Evolutionary conservation across 2,888 invertebrate genomes (phyloP).

Genomic region (Rotaria socialis): DNA sequence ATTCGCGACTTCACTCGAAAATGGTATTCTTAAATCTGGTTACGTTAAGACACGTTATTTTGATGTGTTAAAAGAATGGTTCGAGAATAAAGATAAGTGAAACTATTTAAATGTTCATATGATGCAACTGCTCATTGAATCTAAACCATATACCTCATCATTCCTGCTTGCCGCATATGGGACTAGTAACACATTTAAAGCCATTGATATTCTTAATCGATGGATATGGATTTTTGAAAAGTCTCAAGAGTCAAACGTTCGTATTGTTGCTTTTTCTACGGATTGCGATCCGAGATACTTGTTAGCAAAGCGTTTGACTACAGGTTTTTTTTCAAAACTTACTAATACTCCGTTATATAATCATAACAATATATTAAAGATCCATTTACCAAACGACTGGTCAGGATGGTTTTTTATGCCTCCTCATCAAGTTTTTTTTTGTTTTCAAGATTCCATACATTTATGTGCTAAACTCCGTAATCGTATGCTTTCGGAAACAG

Average conservation of each 20-base stretch:
- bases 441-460: neutral
- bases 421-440: neutral
- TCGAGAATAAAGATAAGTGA: neutral
- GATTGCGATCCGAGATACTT: neutral
- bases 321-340: neutral
- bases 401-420: neutral
- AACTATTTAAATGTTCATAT: neutral
- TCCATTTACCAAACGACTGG: neutral
- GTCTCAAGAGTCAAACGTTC: neutral
- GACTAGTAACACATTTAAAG: neutral
- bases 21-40: neutral
- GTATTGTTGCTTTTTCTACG: neutral
- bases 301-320: neutral
- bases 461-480: neutral
- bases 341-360: neutral
- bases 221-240: slow-evolving; percentile 15
- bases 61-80: neutral
- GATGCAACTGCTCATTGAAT: neutral
- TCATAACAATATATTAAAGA: too few relatives aligned
- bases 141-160: neutral
- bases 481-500: neutral
- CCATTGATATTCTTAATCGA: neutral
- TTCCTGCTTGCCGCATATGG: neutral
- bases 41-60: neutral
- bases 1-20: neutral